Percentiles rank a stretch among this genome's conserved stretches.
Evolutionary conservation across 92 coral and sea anemone species (phyloP).

Genomic region (Palythoa grandis): DNA sequence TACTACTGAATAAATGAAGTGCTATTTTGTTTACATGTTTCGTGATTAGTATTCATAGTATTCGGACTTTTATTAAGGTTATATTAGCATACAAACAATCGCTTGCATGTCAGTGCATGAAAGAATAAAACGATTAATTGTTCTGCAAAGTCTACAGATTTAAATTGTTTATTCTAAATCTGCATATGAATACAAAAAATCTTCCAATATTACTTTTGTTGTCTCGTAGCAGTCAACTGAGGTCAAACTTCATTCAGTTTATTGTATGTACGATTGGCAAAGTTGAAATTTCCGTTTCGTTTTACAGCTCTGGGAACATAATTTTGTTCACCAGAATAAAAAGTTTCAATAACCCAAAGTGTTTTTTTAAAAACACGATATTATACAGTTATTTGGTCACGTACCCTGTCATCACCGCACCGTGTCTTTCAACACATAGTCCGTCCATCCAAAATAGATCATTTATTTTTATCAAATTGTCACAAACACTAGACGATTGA

Average conservation of each 20-base stretch:
- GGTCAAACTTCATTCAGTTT: background rate
- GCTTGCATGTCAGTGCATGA: background rate
- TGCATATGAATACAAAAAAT: background rate
- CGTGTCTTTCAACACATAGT: background rate
- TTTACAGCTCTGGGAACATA: background rate
- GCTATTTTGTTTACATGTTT: background rate
- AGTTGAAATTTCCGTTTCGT: background rate
- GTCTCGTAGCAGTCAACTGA: background rate
- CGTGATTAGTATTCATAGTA: background rate
- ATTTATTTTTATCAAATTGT: background rate
- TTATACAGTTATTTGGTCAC: background rate
- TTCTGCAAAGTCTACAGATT: background rate
- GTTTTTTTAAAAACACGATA: background rate
- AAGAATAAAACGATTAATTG: background rate
- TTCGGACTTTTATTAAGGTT: background rate
- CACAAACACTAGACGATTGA: background rate
- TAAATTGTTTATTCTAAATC: background rate
- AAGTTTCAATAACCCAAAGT: background rate
- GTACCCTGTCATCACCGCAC: background rate
- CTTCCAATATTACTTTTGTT: background rate
- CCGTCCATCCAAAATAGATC: slow-evolving; percentile 2
- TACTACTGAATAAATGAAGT: background rate
- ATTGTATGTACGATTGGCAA: background rate
- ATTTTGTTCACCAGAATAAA: background rate
- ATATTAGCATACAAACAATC: background rate